A percentile compares a stretch with the other conserved stretches of the same genome.
These are phyloP conservation scores for Liodrosophila aerea DNA, from an alignment of 2,888 invertebrate species.

Conservation along the genomic window DNA sequence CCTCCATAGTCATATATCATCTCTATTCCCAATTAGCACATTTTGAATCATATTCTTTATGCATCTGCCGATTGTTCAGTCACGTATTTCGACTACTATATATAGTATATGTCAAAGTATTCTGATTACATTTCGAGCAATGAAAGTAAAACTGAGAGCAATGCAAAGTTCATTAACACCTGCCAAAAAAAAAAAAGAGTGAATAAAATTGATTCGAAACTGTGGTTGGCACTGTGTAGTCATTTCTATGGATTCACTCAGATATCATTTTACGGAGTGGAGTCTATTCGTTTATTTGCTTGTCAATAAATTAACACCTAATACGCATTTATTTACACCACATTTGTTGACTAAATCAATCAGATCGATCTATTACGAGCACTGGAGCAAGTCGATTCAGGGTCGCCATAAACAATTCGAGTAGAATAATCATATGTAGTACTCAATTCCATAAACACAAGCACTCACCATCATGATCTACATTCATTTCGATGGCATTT, in stretches of 20 bases:
- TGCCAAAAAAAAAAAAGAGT: background rate
- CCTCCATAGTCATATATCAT: background rate
- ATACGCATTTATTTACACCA: slow-evolving; percentile 41
- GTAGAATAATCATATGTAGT: slow-evolving; percentile 4
- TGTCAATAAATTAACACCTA: slow-evolving; percentile 65
- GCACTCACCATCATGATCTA: slow-evolving; percentile 84
- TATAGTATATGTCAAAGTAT: background rate
- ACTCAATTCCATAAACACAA: too few species aligned
- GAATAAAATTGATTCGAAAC: slow-evolving; percentile 1
- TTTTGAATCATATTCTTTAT: slow-evolving; percentile 8
- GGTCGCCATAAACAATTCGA: slow-evolving; percentile 45
- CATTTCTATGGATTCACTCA: slow-evolving; percentile 2
- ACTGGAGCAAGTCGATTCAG: slow-evolving; percentile 39
- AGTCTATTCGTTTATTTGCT: slow-evolving; percentile 12
- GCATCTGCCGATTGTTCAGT: slow-evolving; percentile 7
- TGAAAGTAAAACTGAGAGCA: slow-evolving; percentile 40
- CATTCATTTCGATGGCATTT: slow-evolving; percentile 85
- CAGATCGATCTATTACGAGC: slow-evolving; percentile 28
- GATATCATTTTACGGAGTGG: slow-evolving; percentile 31
- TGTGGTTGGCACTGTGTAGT: background rate
- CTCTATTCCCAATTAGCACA: slow-evolving; percentile 38
- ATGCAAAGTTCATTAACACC: slow-evolving; percentile 63
- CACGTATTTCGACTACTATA: slow-evolving; percentile 3
- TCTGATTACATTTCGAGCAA: slow-evolving; percentile 16
- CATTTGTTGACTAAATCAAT: slow-evolving; percentile 50